Evolutionary conservation across 2,113 vertebrate species (phyloP).

Genomic region (Pollachius pollachius): DNA sequence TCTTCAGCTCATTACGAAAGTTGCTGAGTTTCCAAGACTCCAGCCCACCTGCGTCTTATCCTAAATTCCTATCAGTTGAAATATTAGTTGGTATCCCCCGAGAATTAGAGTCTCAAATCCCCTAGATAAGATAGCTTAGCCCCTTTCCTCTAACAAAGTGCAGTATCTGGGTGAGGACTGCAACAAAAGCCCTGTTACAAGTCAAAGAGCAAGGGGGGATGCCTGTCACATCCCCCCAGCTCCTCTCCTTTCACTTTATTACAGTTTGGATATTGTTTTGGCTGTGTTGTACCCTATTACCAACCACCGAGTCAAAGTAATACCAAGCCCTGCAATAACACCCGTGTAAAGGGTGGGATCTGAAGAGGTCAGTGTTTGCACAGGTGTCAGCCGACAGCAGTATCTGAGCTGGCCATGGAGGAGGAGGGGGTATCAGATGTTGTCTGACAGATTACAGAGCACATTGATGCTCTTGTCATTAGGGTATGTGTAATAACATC

Average conservation of each 20-base stretch:
- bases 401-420: conserved; percentile 20
- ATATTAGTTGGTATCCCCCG: conserved; percentile 29
- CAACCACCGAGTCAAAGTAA: conserved; percentile 21
- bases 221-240: conserved; percentile 1
- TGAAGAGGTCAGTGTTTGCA: conserved; percentile 58
- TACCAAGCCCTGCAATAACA: conserved; percentile 47
- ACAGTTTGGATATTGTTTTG: conserved; percentile 44
- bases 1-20: not conserved
- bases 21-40: conserved; percentile 4
- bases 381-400: conserved; percentile 58
- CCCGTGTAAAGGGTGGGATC: conserved; percentile 31
- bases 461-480: conserved; percentile 28
- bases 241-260: conserved; percentile 21
- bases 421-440: conserved; percentile 47
- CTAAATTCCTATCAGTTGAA: conserved; percentile 27
- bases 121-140: conserved; percentile 31
- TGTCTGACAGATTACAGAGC: conserved; percentile 46
- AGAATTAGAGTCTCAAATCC: conserved; percentile 28
- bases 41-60: conserved; percentile 48
- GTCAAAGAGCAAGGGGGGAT: conserved; percentile 24
- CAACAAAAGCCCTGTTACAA: conserved; percentile 25
- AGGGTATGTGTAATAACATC: not conserved
- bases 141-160: conserved; percentile 13
- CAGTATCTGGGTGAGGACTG: too few species aligned
- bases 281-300: conserved; percentile 48